phyloP scores from a whole-genome alignment of 2,113 vertebrate genomes.

The Lagopus leucura region DNA sequence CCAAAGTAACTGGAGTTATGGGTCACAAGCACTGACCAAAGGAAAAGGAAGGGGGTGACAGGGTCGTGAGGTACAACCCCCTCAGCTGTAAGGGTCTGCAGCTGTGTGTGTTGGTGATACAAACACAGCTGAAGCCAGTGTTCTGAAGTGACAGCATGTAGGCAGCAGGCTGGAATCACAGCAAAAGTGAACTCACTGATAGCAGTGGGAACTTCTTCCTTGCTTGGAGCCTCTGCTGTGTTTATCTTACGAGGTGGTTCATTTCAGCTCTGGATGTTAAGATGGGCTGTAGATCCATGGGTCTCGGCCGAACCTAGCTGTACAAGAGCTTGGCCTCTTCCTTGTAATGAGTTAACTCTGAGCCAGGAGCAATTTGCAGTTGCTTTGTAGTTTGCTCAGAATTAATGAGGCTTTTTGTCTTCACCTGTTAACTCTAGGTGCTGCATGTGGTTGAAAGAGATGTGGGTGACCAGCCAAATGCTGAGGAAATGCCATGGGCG shows the following conservation, averaged over 20 bases:
- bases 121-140: neutral
- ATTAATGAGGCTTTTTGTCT: neutral
- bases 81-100: neutral
- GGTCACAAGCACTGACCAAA: rapidly evolving
- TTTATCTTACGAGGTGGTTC: neutral
- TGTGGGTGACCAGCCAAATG: rapidly evolving
- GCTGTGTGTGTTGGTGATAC: neutral
- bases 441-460: neutral
- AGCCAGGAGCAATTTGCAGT: rapidly evolving
- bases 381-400: neutral
- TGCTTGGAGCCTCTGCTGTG: neutral
- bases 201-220: neutral
- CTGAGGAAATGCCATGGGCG: rapidly evolving
- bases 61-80: rapidly evolving
- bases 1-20: neutral
- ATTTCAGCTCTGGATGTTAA: neutral
- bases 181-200: neutral
- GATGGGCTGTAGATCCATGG: neutral
- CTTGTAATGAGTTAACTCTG: rapidly evolving
- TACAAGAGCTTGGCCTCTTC: rapidly evolving
- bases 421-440: neutral
- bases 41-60: neutral
- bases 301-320: neutral
- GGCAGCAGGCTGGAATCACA: neutral
- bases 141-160: neutral